Evolutionary conservation across 1,140 invertebrate genomes (phyloP).

Genomic region (Nixonia krombeini): DNA sequence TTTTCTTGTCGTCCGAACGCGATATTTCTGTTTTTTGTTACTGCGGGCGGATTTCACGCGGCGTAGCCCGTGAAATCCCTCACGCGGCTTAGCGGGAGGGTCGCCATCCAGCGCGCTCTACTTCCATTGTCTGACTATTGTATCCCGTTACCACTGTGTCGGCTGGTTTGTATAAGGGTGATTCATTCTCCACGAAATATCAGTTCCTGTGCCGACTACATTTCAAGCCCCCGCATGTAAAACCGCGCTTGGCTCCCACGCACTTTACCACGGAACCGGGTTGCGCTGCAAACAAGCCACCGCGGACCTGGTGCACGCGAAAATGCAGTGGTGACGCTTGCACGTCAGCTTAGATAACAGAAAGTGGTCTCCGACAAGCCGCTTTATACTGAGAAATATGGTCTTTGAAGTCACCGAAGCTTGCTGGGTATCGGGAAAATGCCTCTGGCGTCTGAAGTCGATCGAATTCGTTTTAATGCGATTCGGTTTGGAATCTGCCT

Average conservation of each 20-base stretch:
- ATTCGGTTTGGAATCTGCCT: no score
- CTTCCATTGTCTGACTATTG: slow-evolving; percentile 65
- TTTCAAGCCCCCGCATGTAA: slow-evolving; percentile 53
- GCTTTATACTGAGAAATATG: slow-evolving; percentile 4
- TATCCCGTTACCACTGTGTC: slow-evolving; percentile 62
- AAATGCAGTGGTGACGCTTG: slow-evolving; percentile 7
- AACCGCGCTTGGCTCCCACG: slow-evolving; percentile 26
- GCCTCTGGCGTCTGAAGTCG: no score
- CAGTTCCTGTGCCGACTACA: slow-evolving; percentile 63
- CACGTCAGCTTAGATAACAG: slow-evolving; percentile 8
- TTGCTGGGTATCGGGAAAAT: no score
- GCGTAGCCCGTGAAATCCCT: slow-evolving; percentile 42
- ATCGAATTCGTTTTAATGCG: no score
- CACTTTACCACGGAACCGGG: slow-evolving; percentile 32
- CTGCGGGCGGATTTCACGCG: no score
- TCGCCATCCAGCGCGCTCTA: slow-evolving; percentile 44
- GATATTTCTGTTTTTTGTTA: no score
- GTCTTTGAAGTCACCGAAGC: background rate
- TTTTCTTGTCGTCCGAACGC: no score
- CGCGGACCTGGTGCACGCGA: slow-evolving; percentile 5
- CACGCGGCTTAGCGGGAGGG: slow-evolving; percentile 19
- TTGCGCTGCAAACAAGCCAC: slow-evolving; percentile 20
- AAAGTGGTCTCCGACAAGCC: slow-evolving; percentile 4
- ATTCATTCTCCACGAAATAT: slow-evolving; percentile 69
- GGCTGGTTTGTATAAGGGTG: slow-evolving; percentile 61